phyloP scores from a whole-genome alignment of 2,888 invertebrate genomes.

The Resseliella maxima region DNA sequence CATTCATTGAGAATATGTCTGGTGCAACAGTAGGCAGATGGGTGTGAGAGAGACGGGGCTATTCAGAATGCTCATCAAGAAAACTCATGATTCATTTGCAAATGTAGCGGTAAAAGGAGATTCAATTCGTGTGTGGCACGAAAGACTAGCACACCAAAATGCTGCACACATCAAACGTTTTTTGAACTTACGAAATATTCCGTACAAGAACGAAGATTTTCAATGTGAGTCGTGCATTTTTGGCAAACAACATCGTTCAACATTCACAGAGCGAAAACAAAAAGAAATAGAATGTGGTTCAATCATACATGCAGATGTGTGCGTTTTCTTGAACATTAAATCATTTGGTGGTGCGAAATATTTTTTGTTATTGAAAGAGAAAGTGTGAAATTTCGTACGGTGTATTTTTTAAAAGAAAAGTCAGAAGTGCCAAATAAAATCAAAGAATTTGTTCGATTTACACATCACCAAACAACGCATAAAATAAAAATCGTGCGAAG shows the following conservation, averaged over 20 bases:
- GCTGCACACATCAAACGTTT: slow-evolving; percentile 59
- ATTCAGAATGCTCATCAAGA: slow-evolving; percentile 56
- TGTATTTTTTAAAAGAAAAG: slow-evolving; percentile 60
- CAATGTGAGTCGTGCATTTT: slow-evolving; percentile 60
- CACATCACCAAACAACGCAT: not conserved
- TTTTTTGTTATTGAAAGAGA: slow-evolving; percentile 60
- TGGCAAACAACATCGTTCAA: slow-evolving; percentile 60
- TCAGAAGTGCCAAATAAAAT: slow-evolving; percentile 58
- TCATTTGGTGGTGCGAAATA: slow-evolving; percentile 60
- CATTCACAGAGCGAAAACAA: slow-evolving; percentile 58
- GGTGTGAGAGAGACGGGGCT: slow-evolving; percentile 55
- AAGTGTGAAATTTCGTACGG: slow-evolving; percentile 59
- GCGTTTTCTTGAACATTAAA: slow-evolving; percentile 59
- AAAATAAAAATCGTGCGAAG: not conserved
- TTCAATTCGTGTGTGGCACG: slow-evolving; percentile 60
- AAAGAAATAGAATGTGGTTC: slow-evolving; percentile 58
- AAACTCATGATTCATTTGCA: not conserved
- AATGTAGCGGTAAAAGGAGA: not conserved
- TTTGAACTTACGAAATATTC: slow-evolving; percentile 58
- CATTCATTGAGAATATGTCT: slow-evolving; percentile 56
- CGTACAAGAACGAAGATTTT: slow-evolving; percentile 57
- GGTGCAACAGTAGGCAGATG: slow-evolving; percentile 56
- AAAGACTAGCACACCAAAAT: slow-evolving; percentile 60
- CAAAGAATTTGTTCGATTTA: slow-evolving; percentile 47
- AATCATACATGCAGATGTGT: slow-evolving; percentile 59